Evolutionary conservation across 2,797 vertebrate genomes (phyloP), one percentile per base, ranked within the genome.

Genomic region (Fundulus diaphanus): DNA sequence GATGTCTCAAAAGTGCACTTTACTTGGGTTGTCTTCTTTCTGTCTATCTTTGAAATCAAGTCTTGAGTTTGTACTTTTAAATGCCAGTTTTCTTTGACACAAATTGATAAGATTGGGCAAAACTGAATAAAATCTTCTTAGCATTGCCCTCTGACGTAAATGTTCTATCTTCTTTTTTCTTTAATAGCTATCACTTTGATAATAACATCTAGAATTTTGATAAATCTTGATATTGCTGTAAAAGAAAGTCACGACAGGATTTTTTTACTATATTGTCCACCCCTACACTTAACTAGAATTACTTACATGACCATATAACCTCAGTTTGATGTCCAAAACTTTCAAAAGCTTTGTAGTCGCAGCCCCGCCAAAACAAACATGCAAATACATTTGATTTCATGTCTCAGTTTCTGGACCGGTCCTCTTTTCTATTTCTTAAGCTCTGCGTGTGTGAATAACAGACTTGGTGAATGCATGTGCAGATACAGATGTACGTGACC

Each of bases 331-430:
- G 70, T 82, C 78, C 76, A 82, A 83, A 80, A 71, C 8, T 33
- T 70, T 65, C 68, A 70, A 72, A 65, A 1, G 76, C 81, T 88
- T 87, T 81, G 77, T 82, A 52, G 79, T 85, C 75, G 85, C 74
- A 86, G 81, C 82, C 84, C 84, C 87, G 82, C 87, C 91, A 92
- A 90, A 91, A 85, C 69, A 70, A 82, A 46, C 78, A 65, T 44
- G 66, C 40, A 24, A 54, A 69, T 81, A 48, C 68, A 77, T 81
- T 66, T 37, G 9, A 65, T 61, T 70, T 68, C 72, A 66, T 68
- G 78, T 83, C 78, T 88, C 85, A 71, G 75, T 83, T 79, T 72
- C 80, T 76, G 80, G 71, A 85, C 82, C 90, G 87, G 85, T 80
- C 63, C 46, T 73, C 68, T 82, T 78, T 56, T 48, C 22, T 5